phyloP scores from a whole-genome alignment of 2,113 vertebrate species.

The Martes martes region DNA sequence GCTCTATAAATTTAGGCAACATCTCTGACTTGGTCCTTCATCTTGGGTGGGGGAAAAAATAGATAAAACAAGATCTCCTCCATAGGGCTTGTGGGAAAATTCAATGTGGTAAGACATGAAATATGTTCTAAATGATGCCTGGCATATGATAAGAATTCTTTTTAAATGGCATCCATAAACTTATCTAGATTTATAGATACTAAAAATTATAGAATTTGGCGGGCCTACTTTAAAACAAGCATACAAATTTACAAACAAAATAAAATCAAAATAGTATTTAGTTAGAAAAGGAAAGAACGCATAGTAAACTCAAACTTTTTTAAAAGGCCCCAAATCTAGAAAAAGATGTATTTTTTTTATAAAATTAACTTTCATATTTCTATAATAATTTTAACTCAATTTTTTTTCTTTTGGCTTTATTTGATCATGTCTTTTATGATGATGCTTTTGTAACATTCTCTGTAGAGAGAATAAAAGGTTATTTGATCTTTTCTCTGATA shows the following conservation, averaged over 20 bases:
- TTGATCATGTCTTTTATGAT: background rate
- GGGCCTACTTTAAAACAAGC: background rate
- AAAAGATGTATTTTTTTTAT: background rate
- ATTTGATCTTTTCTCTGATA: conserved; percentile 36
- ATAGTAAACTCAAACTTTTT: background rate
- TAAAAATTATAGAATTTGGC: background rate
- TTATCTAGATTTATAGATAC: background rate
- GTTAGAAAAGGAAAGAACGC: background rate
- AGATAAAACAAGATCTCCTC: background rate
- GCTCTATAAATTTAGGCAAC: background rate
- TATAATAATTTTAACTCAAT: conserved; percentile 15
- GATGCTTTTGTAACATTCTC: conserved; percentile 39
- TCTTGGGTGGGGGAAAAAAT: background rate
- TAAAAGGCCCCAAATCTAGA: background rate
- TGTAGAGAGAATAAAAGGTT: conserved; percentile 27
- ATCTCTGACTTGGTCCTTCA: background rate
- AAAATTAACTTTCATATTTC: conserved; percentile 42
- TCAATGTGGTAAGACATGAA: background rate
- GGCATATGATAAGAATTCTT: background rate
- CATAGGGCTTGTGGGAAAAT: background rate
- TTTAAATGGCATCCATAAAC: background rate
- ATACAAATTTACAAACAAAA: background rate
- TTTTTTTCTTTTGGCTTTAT: conserved; percentile 10
- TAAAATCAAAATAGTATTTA: background rate
- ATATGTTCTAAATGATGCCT: background rate